phyloP scores from a whole-genome alignment of 2,888 invertebrate genomes.

The Blastobasis adustella region DNA sequence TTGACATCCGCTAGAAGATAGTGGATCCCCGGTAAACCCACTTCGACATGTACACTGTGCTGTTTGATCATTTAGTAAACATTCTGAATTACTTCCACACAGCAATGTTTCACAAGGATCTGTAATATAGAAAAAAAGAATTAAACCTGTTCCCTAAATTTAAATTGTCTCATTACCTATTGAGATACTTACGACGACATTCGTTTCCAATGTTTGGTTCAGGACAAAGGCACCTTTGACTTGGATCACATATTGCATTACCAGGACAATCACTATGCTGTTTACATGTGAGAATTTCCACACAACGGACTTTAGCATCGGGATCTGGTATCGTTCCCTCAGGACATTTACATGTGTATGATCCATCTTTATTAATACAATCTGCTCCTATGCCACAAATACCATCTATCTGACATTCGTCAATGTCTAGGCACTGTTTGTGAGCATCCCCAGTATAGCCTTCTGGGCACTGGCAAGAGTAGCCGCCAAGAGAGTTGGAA shows the following conservation, averaged over 20 bases:
- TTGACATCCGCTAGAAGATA: slow-evolving; percentile 81
- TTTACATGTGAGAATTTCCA: slow-evolving; percentile 86
- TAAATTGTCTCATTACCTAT: neutral
- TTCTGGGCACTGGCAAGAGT: slow-evolving; percentile 85
- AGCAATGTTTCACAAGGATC: slow-evolving; percentile 92
- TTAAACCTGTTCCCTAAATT: neutral
- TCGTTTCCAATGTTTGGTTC: slow-evolving; percentile 94
- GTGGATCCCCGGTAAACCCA: slow-evolving; percentile 84
- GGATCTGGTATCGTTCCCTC: slow-evolving; percentile 88
- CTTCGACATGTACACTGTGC: slow-evolving; percentile 89
- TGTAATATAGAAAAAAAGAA: slow-evolving; percentile 30
- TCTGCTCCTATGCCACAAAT: slow-evolving; percentile 88
- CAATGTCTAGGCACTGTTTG: slow-evolving; percentile 86
- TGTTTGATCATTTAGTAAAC: slow-evolving; percentile 87
- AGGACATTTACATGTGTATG: slow-evolving; percentile 87
- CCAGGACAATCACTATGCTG: slow-evolving; percentile 88
- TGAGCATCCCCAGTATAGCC: slow-evolving; percentile 91
- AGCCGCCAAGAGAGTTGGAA: slow-evolving; percentile 86
- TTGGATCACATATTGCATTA: slow-evolving; percentile 88
- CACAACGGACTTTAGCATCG: slow-evolving; percentile 86
- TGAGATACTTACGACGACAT: slow-evolving; percentile 85
- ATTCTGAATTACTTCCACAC: slow-evolving; percentile 92
- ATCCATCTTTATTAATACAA: slow-evolving; percentile 86
- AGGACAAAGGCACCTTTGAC: slow-evolving; percentile 88
- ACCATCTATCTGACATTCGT: slow-evolving; percentile 84